These are phyloP conservation scores for Sesamia nonagrioides DNA, from an alignment of 1,140 invertebrate genomes.

Conservation along the genomic window DNA sequence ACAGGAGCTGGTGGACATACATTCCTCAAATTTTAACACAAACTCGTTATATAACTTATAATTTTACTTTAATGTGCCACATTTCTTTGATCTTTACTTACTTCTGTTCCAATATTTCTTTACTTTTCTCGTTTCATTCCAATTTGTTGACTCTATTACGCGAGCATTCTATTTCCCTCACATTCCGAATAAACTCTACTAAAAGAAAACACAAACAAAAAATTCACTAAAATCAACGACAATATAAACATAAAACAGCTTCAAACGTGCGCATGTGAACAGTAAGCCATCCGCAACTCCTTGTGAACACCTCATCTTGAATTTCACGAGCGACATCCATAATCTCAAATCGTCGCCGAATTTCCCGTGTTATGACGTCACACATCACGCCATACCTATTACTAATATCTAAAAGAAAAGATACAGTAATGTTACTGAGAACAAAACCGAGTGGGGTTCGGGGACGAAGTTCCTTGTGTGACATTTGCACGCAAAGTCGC, in stretches of 20 bases:
- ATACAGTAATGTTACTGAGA: neutral
- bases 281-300: slow-evolving; percentile 26
- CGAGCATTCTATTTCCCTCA: neutral
- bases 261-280: neutral
- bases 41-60: too few relatives aligned
- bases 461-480: too few relatives aligned
- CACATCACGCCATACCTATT: neutral
- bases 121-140: neutral
- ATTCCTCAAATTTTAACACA: too few relatives aligned
- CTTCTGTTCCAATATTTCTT: too few relatives aligned
- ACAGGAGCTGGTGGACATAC: too few relatives aligned
- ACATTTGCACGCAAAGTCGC: too few relatives aligned
- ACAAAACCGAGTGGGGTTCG: neutral
- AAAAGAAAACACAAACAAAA: too few relatives aligned
- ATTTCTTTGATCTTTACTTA: too few relatives aligned
- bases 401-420: too few relatives aligned
- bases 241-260: neutral
- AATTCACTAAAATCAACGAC: too few relatives aligned
- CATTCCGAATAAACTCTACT: neutral
- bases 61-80: too few relatives aligned
- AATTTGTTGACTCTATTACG: neutral
- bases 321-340: slow-evolving; percentile 27
- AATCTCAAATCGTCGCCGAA: slow-evolving; percentile 1
- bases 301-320: slow-evolving; percentile 25
- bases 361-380: slow-evolving; percentile 25